A percentile compares a stretch with the other conserved stretches of the same genome.
phyloP scores from a whole-genome alignment of 2,888 invertebrate species.

The Ichneumoninae sp. region DNA sequence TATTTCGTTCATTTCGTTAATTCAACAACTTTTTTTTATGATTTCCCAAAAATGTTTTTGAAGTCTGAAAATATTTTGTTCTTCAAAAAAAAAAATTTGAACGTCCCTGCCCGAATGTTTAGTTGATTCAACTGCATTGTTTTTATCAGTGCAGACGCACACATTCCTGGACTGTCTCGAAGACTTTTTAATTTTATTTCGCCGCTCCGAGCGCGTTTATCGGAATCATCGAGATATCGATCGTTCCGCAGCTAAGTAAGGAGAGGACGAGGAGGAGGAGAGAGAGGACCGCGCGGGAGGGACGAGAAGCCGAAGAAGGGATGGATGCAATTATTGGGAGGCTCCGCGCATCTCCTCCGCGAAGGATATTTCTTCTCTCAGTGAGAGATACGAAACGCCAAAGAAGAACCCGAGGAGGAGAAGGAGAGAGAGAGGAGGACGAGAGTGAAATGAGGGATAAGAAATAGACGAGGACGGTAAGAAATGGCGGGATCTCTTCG shows the following conservation, averaged over 20 bases:
- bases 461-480: constrained; percentile 55
- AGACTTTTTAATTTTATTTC: not conserved
- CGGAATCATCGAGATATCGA: constrained; percentile 73
- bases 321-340: constrained; percentile 71
- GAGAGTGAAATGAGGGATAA: constrained; percentile 34
- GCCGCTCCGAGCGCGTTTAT: constrained; percentile 32
- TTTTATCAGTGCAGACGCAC: too few species aligned
- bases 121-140: too few species aligned
- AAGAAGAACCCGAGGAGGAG: constrained; percentile 25
- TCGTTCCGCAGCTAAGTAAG: constrained; percentile 53
- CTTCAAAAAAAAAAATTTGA: too few species aligned
- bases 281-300: not conserved
- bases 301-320: constrained; percentile 48
- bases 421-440: constrained; percentile 29
- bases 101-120: too few species aligned
- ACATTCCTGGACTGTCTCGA: constrained; percentile 18
- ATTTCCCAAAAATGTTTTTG: too few species aligned
- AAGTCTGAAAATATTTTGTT: too few species aligned
- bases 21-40: too few species aligned
- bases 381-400: constrained; percentile 45
- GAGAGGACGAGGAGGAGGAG: constrained; percentile 4
- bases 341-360: constrained; percentile 40
- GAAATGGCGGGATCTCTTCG: constrained; percentile 74
- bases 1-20: not conserved
- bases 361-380: constrained; percentile 32